Percentiles rank a stretch among this genome's conserved stretches.
phyloP scores from a whole-genome alignment of 1,140 invertebrate genomes.

The Hyphantria cunea region DNA sequence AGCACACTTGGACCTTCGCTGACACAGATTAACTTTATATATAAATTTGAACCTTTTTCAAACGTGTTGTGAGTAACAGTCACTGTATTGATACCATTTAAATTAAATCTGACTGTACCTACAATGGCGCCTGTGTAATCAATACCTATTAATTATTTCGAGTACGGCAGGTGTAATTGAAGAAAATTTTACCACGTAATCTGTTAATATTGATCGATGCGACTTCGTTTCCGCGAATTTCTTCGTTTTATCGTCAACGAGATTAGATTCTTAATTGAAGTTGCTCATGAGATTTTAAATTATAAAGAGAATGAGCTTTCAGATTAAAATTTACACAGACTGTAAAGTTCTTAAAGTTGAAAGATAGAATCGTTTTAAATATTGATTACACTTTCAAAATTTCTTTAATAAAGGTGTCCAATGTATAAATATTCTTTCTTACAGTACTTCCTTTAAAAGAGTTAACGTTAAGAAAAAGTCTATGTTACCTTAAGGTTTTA shows the following conservation, averaged over 20 bases:
- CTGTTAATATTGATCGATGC: conserved; percentile 14
- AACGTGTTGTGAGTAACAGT: conserved; percentile 32
- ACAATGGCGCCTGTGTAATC: conserved; percentile 12
- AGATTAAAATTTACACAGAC: no score
- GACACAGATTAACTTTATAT: conserved; percentile 58
- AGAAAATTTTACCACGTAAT: conserved; percentile 19
- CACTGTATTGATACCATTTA: conserved; percentile 52
- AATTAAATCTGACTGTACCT: conserved; percentile 36
- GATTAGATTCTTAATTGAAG: conserved; percentile 9
- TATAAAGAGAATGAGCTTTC: no score
- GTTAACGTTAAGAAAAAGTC: no score
- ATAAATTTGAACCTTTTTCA: conserved; percentile 52
- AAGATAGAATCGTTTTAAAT: no score
- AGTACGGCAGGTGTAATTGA: conserved; percentile 24
- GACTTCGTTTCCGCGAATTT: conserved; percentile 19
- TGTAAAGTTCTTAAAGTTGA: no score
- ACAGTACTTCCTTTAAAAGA: no score
- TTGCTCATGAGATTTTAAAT: not conserved
- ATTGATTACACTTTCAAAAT: no score
- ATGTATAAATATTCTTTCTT: no score
- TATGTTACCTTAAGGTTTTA: no score
- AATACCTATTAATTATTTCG: conserved; percentile 29
- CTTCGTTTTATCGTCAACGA: conserved; percentile 19
- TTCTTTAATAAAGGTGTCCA: no score
- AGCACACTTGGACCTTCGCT: conserved; percentile 45